Base-by-base conservation (phyloP, 2,113 vertebrate genomes). In the Esox niger region DNA sequence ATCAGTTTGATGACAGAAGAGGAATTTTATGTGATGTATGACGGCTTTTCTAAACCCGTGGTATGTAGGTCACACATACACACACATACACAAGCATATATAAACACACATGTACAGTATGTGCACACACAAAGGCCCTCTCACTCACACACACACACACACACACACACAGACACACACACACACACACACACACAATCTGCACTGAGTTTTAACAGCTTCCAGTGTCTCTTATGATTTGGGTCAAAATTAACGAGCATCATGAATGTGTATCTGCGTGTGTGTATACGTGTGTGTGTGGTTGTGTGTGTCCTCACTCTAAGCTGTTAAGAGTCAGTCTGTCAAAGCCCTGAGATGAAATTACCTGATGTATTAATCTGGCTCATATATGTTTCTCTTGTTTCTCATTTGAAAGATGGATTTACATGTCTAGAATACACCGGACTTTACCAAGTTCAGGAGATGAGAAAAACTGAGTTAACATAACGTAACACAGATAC, bases 171-270 rank as follows among this genome's bases (percentile, higher is more conserved):
- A 43, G 11, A 15, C 38, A 15, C 17, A 15, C 15, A 43, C 35
- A 17, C 13, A 6, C 35, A 6, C 47, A n/a, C n/a, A 61, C 82
- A 75, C 85, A 86, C 79, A 77, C 81, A 90, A 87, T 88, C 87
- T 89, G 90, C 81, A 91, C 84, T 61, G 86, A 85, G 81, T 83
- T 74, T 46, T 78, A 90, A 88, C 86, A 90, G 90, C 88, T 91
- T 87, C 84, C 74, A 80, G 86, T 77, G 78, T 87, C 87, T 87
- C 86, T 74, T 84, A 84, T 91, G 89, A 91, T 91, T 79, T 84
- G 90, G 90, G 91, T 93, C 92, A 93, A 72, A 32, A 8, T 80
- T 87, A 87, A 91, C 82, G 88, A 91, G 88, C 68, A 66, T 82
- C 55, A 67, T 43, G 38, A 15, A 43, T n/a, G n/a, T n/a, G n/a